These are phyloP conservation scores for Helicolenus hilgendorfi DNA, from an alignment of 2,797 vertebrate genomes.

Conservation along the genomic window DNA sequence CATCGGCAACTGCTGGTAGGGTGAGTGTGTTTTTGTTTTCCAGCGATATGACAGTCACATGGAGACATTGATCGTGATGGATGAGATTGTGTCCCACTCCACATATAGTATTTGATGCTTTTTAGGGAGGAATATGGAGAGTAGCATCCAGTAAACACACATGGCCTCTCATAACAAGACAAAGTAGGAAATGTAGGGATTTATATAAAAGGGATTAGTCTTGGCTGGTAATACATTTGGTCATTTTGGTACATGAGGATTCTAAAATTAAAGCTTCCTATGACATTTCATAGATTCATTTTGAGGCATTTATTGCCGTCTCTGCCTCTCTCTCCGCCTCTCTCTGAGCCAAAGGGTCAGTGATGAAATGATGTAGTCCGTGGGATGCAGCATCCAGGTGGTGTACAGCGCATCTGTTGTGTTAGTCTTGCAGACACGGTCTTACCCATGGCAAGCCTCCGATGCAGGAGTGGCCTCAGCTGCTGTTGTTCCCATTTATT, in stretches of 20 bases:
- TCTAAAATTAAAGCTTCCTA: slow-evolving; percentile 79
- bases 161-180: slow-evolving; percentile 58
- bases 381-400: slow-evolving; percentile 66
- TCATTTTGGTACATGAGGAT: slow-evolving; percentile 75
- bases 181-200: slow-evolving; percentile 72
- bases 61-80: slow-evolving; percentile 82
- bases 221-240: slow-evolving; percentile 76
- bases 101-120: slow-evolving; percentile 51
- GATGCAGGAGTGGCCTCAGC: slow-evolving; percentile 66
- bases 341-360: slow-evolving; percentile 69
- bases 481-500: slow-evolving; percentile 81
- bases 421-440: slow-evolving; percentile 62
- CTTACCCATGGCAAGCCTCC: slow-evolving; percentile 50
- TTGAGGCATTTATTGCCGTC: slow-evolving; percentile 55
- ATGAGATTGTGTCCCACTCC: slow-evolving; percentile 59
- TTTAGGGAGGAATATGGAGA: slow-evolving; percentile 38
- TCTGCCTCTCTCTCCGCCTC: slow-evolving; percentile 13
- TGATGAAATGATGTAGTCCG: slow-evolving; percentile 78
- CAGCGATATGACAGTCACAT: slow-evolving; percentile 75
- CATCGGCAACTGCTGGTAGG: slow-evolving; percentile 55
- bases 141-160: slow-evolving; percentile 57
- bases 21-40: slow-evolving; percentile 64
- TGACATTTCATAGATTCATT: slow-evolving; percentile 70
- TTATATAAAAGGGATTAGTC: slow-evolving; percentile 78
- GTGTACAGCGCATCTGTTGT: slow-evolving; percentile 66